Base-by-base conservation (phyloP, 2,797 vertebrate genomes). In the Pseudochromis fuscus region DNA sequence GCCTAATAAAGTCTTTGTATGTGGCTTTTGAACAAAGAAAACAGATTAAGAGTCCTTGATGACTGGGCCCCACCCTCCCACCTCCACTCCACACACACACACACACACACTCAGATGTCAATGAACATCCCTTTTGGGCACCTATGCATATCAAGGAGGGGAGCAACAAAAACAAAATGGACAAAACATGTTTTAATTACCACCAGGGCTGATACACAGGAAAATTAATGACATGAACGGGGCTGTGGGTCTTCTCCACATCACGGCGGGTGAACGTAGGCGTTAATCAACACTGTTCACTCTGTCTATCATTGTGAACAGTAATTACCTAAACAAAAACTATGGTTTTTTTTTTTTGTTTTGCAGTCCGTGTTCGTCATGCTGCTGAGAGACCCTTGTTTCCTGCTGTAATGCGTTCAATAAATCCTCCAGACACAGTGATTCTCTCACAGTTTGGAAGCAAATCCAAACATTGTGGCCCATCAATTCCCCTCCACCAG, bases 401-500 rank as follows among this genome's bases (percentile, higher is more conserved):
- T 87, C 46, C 70, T 80, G 72, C 75, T 83, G 58, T 88, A 86
- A 88, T 69, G 72, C 82, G 83, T 78, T 90, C 86, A 85, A 89
- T 91, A 89, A 89, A 89, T 89, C 85, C 84, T 88, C 55, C 46
- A 13, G 69, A 85, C 85, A 67, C 65, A 59, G 66, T 72, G 53
- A 75, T 75, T 88, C 73, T 86, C 75, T 71, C 28, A 70, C 79
- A 62, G 68, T 85, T 84, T 75, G 72, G 67, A 85, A 79, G 84
- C 75, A 45, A 86, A 87, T 77, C 77, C 76, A 79, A 88, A 83
- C 75, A 81, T 71, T 45, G 81, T 56, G 57, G 73, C 62, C 84
- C 85, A 90, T 92, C 88, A 88, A 72, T 91, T 89, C 84, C 83
- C 82, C 70, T 89, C 79, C 77, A 67, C 78, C 71, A 80, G 83